Conservation (phyloP, 2,113 vertebrate genomes). For the Alces alces region DNA sequence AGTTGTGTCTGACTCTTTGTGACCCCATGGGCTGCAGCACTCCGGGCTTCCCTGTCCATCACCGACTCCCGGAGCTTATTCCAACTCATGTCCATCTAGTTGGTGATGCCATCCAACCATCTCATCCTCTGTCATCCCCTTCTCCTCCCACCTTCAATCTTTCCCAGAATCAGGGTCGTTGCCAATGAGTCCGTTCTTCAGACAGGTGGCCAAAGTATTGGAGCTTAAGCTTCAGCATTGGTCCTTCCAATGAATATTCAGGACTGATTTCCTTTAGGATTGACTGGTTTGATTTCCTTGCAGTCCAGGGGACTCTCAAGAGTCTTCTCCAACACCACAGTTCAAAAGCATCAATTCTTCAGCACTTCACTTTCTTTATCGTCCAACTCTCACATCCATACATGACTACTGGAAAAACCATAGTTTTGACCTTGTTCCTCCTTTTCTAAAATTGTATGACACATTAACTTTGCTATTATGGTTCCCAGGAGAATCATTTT, state of each 20-base stretch:
- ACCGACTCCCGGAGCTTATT: not conserved
- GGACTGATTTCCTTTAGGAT: not conserved
- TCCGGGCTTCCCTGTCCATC: not conserved
- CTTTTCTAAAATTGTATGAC: not conserved
- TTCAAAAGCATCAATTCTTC: not conserved
- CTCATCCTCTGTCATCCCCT: not conserved
- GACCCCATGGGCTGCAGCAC: not conserved
- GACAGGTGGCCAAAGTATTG: not conserved
- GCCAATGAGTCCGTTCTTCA: not conserved
- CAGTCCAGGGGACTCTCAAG: not conserved
- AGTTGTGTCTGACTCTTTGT: not conserved
- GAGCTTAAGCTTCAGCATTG: not conserved
- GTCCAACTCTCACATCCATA: not conserved
- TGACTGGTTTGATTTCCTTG: not conserved
- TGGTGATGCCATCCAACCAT: not conserved
- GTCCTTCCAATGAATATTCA: not conserved
- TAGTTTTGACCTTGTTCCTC: not conserved
- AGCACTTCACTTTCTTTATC: not conserved
- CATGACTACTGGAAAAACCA: not conserved
- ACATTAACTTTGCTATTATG: constrained; percentile 12
- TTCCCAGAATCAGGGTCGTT: not conserved
- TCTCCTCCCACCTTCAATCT: not conserved
- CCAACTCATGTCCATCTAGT: not conserved
- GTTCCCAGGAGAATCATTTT: not conserved
- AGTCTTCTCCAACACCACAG: not conserved